Conservation (phyloP, 2,113 vertebrate species). For the Neodon shergylaensis region DNA sequence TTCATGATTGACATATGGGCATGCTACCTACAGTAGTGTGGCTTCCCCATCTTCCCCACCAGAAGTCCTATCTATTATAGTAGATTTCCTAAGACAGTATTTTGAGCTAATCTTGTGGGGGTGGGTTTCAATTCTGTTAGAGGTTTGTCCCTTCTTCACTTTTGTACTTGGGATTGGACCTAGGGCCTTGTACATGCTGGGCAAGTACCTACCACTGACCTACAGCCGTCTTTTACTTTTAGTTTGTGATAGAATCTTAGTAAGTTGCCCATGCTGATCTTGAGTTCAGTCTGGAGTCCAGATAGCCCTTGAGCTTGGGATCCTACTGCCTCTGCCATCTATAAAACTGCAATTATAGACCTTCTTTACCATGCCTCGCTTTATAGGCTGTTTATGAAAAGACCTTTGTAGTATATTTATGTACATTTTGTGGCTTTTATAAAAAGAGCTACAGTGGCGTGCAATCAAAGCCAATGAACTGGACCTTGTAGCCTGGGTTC, state of each 20-base stretch:
- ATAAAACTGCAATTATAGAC: too few species aligned
- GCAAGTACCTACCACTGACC: not conserved
- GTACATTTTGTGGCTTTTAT: not conserved
- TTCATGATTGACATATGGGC: not conserved
- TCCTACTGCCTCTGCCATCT: not conserved
- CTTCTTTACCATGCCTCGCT: not conserved
- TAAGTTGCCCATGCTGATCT: not conserved
- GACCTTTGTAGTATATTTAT: not conserved
- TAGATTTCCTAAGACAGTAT: not conserved
- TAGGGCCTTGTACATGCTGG: too few species aligned
- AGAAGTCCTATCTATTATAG: not conserved
- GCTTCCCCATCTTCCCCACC: not conserved
- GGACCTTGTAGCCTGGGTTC: not conserved
- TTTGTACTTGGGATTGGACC: not conserved
- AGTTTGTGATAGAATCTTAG: not conserved
- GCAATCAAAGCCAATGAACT: not conserved
- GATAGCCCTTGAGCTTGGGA: not conserved
- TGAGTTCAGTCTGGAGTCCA: not conserved
- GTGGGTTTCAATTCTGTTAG: not conserved
- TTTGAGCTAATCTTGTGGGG: not conserved
- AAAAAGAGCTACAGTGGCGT: constrained; percentile 13
- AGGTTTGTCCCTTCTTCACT: not conserved
- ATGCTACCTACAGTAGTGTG: not conserved
- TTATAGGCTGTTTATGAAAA: not conserved
- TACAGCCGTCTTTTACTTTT: not conserved